Evolutionary conservation across 2,113 vertebrate species (phyloP).

Genomic region (Physeter macrocephalus): DNA sequence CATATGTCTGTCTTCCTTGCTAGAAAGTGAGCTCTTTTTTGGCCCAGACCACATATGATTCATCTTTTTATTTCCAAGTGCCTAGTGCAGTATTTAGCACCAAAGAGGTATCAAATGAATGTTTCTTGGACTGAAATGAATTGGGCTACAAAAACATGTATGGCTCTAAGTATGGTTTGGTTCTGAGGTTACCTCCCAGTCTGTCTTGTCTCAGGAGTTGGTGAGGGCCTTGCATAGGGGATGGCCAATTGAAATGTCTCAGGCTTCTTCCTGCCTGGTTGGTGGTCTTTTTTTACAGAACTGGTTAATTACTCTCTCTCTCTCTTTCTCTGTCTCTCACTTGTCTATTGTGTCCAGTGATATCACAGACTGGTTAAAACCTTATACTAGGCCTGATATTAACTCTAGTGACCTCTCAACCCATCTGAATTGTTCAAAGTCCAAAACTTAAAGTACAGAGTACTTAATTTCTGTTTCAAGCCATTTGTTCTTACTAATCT

Average conservation of each 20-base stretch:
- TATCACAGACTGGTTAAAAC: neutral
- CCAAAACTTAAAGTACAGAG: neutral
- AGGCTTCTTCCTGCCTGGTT: neutral
- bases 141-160: neutral
- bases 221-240: no score
- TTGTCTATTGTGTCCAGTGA: neutral
- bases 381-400: neutral
- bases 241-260: neutral
- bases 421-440: neutral
- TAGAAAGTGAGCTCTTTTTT: neutral
- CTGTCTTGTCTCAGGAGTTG: neutral
- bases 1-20: neutral
- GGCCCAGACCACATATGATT: neutral
- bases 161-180: neutral
- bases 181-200: neutral
- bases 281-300: neutral
- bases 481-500: slow-evolving; percentile 23
- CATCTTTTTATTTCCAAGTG: neutral
- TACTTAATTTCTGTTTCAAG: neutral
- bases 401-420: neutral
- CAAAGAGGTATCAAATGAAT: neutral
- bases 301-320: neutral
- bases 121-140: slow-evolving; percentile 5
- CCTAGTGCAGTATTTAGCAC: neutral
- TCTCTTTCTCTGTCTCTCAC: neutral